Conservation (phyloP, 2,888 invertebrate genomes). For the Osedax frankpressi region DNA sequence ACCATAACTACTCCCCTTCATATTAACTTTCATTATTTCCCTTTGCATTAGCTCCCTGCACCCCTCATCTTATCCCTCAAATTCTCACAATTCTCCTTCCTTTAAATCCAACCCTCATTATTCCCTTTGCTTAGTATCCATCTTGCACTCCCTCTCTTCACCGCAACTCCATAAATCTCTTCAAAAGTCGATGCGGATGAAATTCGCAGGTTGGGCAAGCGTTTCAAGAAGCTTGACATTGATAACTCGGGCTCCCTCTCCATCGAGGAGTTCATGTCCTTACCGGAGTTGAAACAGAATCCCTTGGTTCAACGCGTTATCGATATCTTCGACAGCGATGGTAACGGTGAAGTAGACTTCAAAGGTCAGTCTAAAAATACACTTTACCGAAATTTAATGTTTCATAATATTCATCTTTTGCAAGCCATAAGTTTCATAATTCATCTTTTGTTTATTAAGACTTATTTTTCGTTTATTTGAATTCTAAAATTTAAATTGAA, state of each 20-base stretch:
- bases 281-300: slow-evolving; percentile 22
- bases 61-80: too few species aligned
- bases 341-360: slow-evolving; percentile 24
- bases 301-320: slow-evolving; percentile 23
- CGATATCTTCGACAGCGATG: slow-evolving; percentile 23
- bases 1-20: too few species aligned
- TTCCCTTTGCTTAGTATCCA: background rate
- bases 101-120: background rate
- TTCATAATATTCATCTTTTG: too few species aligned
- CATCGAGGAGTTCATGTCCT: slow-evolving; percentile 23
- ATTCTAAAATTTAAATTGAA: too few species aligned
- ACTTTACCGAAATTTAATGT: too few species aligned
- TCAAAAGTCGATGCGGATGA: slow-evolving; percentile 22
- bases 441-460: too few species aligned
- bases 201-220: slow-evolving; percentile 17
- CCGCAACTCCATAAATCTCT: slow-evolving; percentile 7
- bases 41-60: too few species aligned
- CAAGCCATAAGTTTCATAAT: too few species aligned
- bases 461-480: too few species aligned
- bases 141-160: background rate
- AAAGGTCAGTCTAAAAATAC: too few species aligned
- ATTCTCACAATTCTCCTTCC: background rate
- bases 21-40: too few species aligned
- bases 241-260: slow-evolving; percentile 21
- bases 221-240: slow-evolving; percentile 22